Percentiles rank a stretch among this genome's conserved stretches.
Conservation (phyloP, 2,113 vertebrate species). For the Thamnophis sirtalis region DNA sequence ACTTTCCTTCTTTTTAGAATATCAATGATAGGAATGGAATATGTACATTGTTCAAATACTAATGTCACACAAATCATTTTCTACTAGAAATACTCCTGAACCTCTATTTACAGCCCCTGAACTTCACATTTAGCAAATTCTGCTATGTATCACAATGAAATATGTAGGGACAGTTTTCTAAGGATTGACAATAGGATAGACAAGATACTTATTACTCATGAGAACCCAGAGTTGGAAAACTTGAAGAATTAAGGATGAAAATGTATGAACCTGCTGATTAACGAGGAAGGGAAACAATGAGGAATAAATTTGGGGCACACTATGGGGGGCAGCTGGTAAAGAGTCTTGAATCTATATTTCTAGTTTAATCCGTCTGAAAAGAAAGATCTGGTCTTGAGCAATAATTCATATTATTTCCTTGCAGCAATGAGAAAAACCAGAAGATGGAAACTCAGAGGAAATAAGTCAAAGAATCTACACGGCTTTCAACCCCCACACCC, state of each 20-base stretch:
- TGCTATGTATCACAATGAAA: neutral
- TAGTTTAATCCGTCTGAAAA: neutral
- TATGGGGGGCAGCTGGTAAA: neutral
- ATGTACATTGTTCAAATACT: neutral
- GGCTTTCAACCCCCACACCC: slow-evolving; percentile 18
- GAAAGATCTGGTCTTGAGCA: neutral
- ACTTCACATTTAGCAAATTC: neutral
- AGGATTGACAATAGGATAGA: neutral
- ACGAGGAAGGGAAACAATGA: neutral
- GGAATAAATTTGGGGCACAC: neutral
- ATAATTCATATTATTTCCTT: neutral
- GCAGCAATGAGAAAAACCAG: neutral
- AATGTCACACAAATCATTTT: neutral
- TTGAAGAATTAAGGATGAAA: neutral
- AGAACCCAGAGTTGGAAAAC: neutral
- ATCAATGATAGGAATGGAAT: neutral
- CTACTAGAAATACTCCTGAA: neutral
- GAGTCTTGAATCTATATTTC: neutral
- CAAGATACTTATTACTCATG: neutral
- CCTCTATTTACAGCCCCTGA: neutral
- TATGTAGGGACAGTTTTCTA: neutral
- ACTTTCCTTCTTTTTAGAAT: neutral
- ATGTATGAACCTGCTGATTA: neutral
- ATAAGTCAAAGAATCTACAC: slow-evolving; percentile 37
- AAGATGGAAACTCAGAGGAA: slow-evolving; percentile 34